Conservation (phyloP, 2,888 invertebrate genomes). For the Eumerus sabulonum region DNA sequence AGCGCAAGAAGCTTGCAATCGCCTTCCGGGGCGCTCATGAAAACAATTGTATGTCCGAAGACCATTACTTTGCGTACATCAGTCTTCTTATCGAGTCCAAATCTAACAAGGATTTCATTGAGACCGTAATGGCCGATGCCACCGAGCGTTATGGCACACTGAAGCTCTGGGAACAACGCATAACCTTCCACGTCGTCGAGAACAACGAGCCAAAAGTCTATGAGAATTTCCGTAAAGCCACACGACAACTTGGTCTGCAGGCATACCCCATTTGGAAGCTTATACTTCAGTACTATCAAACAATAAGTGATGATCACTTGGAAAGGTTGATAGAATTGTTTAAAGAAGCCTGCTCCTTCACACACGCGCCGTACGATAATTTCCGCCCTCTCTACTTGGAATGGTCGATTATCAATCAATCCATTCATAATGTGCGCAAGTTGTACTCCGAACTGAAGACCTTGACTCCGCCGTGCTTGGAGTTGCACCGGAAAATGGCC, state of each 20-base stretch:
- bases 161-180: slow-evolving; percentile 80
- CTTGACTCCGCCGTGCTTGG: slow-evolving; percentile 82
- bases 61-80: slow-evolving; percentile 80
- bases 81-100: slow-evolving; percentile 72
- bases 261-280: slow-evolving; percentile 74
- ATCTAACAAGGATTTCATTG: slow-evolving; percentile 64
- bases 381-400: slow-evolving; percentile 75
- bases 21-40: slow-evolving; percentile 80
- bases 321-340: slow-evolving; percentile 72
- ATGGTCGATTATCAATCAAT: slow-evolving; percentile 72
- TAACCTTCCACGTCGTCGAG: slow-evolving; percentile 79
- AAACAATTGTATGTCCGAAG: slow-evolving; percentile 79
- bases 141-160: slow-evolving; percentile 79
- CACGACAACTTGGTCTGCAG: slow-evolving; percentile 70
- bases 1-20: slow-evolving; percentile 79
- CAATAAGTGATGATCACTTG: slow-evolving; percentile 71
- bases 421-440: slow-evolving; percentile 80
- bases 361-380: slow-evolving; percentile 71
- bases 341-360: slow-evolving; percentile 72
- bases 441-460: slow-evolving; percentile 82
- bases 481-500: slow-evolving; percentile 83
- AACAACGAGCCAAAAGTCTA: slow-evolving; percentile 78
- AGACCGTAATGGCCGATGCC: slow-evolving; percentile 77
- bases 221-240: slow-evolving; percentile 78
- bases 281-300: slow-evolving; percentile 74